phyloP scores from a whole-genome alignment of 2,888 invertebrate genomes.

The Drosophila neutralis region DNA sequence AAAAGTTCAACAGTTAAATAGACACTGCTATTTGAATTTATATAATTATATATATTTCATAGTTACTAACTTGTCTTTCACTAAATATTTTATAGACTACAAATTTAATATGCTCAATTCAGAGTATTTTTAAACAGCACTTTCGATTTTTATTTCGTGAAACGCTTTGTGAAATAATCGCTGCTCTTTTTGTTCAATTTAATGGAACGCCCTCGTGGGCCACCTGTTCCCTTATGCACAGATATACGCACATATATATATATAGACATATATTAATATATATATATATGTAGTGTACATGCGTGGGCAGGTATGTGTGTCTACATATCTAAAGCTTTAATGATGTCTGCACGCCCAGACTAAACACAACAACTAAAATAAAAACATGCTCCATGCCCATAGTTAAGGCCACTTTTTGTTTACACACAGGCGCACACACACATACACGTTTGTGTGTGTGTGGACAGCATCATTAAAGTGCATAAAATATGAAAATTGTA shows the following conservation, averaged over 20 bases:
- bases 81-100: not conserved
- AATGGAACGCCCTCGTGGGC: conserved; percentile 39
- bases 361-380: conserved; percentile 70
- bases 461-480: conserved; percentile 39
- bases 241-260: not conserved
- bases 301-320: not conserved
- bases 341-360: conserved; percentile 60
- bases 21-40: not conserved
- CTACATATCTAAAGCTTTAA: conserved; percentile 26
- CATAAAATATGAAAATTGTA: conserved; percentile 39
- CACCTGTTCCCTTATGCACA: conserved; percentile 47
- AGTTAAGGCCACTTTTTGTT: conserved; percentile 51
- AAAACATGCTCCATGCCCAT: conserved; percentile 36
- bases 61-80: not conserved
- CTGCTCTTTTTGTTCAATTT: conserved; percentile 45
- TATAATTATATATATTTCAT: not conserved
- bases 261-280: not conserved
- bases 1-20: not conserved
- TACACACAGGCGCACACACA: conserved; percentile 29
- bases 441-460: not conserved
- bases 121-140: not conserved
- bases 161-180: conserved; percentile 17
- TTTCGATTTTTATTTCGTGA: conserved; percentile 13
- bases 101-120: not conserved
- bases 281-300: not conserved